Conservation (phyloP, 2,888 invertebrate species). For the Leptinotarsa peninsularis region DNA sequence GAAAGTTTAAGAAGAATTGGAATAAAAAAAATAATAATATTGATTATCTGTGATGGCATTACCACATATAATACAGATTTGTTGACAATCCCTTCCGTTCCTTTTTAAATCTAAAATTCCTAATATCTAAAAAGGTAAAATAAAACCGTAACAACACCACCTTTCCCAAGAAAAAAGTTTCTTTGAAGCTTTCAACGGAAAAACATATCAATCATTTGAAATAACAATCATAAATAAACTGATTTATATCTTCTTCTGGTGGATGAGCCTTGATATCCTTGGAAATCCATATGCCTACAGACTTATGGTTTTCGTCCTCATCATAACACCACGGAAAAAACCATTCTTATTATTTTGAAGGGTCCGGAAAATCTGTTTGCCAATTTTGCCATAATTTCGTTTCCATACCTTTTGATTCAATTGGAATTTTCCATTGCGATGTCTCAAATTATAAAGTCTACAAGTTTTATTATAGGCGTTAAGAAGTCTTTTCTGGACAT, state of each 20-base stretch:
- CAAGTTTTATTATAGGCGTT: slow-evolving; percentile 16
- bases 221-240: background rate
- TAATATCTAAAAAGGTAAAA: background rate
- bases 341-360: slow-evolving; percentile 23
- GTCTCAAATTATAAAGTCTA: slow-evolving; percentile 19
- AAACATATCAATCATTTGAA: background rate
- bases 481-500: slow-evolving; percentile 13
- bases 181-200: background rate
- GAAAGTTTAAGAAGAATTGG: too few species aligned
- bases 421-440: slow-evolving; percentile 23
- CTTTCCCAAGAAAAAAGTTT: slow-evolving; percentile 12
- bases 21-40: too few species aligned
- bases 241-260: slow-evolving; percentile 10
- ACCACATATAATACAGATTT: too few species aligned
- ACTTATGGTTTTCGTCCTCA: slow-evolving; percentile 14
- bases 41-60: too few species aligned
- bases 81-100: too few species aligned
- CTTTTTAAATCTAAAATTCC: too few species aligned
- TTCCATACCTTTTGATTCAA: slow-evolving; percentile 24
- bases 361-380: slow-evolving; percentile 29
- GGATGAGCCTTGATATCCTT: slow-evolving; percentile 5
- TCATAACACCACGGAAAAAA: slow-evolving; percentile 32
- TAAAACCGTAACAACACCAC: slow-evolving; percentile 11
- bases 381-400: slow-evolving; percentile 25
- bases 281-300: slow-evolving; percentile 28